Evolutionary conservation across 1,140 invertebrate species (phyloP), one percentile per base, ranked within the genome.

Genomic region (Zaprionus ghesquierei): DNA sequence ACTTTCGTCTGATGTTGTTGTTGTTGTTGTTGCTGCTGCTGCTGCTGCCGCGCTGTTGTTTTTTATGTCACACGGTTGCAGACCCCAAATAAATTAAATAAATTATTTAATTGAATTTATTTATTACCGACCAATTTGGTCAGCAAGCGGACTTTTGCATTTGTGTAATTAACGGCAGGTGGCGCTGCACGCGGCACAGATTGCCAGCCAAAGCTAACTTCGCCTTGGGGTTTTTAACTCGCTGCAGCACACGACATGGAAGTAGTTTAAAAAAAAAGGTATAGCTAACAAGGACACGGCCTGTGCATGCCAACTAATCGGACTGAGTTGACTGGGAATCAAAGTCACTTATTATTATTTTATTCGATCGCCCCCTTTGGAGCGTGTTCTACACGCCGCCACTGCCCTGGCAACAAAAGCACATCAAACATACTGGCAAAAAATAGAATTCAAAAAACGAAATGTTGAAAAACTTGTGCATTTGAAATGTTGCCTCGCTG

Each of bases 41-140:
- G 6, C 27, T 60, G 22, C 59, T 61, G 33, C 13, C 13, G 33
- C 33, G 33, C 33, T 44, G 15, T 38, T 46, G 41, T 64, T 75
- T 82, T 75, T 82, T 72, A 41, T 76, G 58, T 79, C 62, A 79
- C 81, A 54, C 74, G 58, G 56, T 63, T 49, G 69, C 79, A 68
- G 82, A 51, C 35, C 54, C 71, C 71, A 90, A 90, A 89, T 84
- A 90, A 90, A 90, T 90, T 90, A 89, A 90, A 90, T 90, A 85
- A 90, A 90, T 89, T 81, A 90, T 90, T 90, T 82, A 90, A 90
- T 90, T 90, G 77, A 77, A 90, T 90, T 90, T 90, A 90, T 90
- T 90, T 90, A 90, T 90, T 90, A 87, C 89, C 80, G 38, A 81
- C 75, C 82, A 90, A 89, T 90, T 90, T 90, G 78, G 68, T 35